These are phyloP conservation scores for Myanophis thanlyinensis DNA, from an alignment of 2,113 vertebrate species.

Conservation along the genomic window DNA sequence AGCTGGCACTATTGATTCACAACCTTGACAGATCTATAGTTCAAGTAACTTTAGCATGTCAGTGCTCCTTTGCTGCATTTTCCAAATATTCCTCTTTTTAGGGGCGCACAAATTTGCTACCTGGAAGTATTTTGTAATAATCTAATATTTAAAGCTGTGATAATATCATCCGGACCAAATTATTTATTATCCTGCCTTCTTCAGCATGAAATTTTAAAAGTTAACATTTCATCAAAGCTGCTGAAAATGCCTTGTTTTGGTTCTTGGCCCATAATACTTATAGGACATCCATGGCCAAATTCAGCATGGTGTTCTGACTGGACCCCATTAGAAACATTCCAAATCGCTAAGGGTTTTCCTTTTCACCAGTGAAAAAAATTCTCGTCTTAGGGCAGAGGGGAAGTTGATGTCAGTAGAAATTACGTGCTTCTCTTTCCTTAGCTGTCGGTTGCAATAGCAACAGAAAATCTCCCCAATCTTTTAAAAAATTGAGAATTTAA, in stretches of 20 bases:
- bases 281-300: not conserved
- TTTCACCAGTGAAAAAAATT: not conserved
- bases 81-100: not conserved
- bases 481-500: not conserved
- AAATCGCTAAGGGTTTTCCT: not conserved
- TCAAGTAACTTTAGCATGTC: not conserved
- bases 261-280: not conserved
- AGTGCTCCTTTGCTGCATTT: not conserved
- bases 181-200: not conserved
- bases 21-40: not conserved
- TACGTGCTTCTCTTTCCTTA: not conserved
- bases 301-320: not conserved
- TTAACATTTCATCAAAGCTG: not conserved
- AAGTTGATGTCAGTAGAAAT: not conserved
- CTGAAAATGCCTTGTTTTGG: not conserved
- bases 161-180: not conserved
- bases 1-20: not conserved
- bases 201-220: not conserved
- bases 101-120: not conserved
- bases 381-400: not conserved
- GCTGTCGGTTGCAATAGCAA: not conserved
- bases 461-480: not conserved
- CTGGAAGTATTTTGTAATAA: not conserved
- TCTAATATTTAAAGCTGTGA: not conserved
- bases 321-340: not conserved